These are phyloP conservation scores for Octopus bimaculoides DNA, from an alignment of 1,140 invertebrate genomes.

Conservation along the genomic window DNA sequence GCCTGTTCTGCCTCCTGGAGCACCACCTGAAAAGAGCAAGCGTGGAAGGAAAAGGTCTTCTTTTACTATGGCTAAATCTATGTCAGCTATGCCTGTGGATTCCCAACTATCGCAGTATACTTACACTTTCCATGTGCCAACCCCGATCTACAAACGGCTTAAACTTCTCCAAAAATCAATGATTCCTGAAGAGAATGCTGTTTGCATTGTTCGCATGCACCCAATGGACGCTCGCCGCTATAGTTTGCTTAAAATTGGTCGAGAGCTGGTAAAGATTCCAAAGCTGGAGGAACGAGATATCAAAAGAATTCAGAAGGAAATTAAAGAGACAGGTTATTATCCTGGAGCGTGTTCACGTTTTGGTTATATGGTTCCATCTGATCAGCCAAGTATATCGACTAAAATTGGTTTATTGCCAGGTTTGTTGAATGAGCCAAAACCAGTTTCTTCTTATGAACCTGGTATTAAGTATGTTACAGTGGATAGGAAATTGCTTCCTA, in stretches of 20 bases:
- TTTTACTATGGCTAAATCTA: slow-evolving; percentile 5
- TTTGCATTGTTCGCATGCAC: slow-evolving; percentile 47
- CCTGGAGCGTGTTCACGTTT: neutral
- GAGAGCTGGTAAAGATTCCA: slow-evolving; percentile 40
- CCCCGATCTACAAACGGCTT: slow-evolving; percentile 44
- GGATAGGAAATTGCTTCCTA: neutral
- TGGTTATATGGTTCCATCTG: neutral
- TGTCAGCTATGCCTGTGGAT: slow-evolving; percentile 4
- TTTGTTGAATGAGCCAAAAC: neutral
- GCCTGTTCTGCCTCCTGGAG: neutral
- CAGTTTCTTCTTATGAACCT: too few relatives aligned
- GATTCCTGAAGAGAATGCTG: slow-evolving; percentile 12
- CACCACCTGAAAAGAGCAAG: slow-evolving; percentile 13
- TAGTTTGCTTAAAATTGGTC: slow-evolving; percentile 50
- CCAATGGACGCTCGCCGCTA: slow-evolving; percentile 51
- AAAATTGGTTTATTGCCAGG: neutral
- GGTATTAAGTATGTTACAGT: neutral
- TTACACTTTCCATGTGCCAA: slow-evolving; percentile 48
- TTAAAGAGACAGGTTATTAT: neutral
- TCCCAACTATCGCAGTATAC: slow-evolving; percentile 33
- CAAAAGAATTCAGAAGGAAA: slow-evolving; percentile 15
- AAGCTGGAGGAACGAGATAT: slow-evolving; percentile 33
- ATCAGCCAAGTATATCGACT: neutral
- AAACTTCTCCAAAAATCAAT: slow-evolving; percentile 29
- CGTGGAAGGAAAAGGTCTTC: slow-evolving; percentile 17